Evolutionary conservation across 2,888 invertebrate species (phyloP).

Genomic region (Cecidostiba fungosa): DNA sequence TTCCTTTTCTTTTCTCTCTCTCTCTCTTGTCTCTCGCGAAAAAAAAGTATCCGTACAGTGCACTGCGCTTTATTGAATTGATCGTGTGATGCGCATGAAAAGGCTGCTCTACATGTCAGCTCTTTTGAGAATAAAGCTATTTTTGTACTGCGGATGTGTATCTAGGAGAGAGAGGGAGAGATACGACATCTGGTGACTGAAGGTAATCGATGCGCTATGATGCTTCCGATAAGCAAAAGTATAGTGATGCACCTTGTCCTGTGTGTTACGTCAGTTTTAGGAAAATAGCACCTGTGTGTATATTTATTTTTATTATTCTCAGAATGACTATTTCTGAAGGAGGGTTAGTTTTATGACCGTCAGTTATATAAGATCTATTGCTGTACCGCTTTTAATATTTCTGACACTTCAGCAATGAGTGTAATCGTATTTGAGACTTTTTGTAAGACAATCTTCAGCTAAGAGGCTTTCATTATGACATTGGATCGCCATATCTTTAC

Average conservation of each 20-base stretch:
- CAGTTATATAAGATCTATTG: neutral
- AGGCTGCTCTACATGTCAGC: neutral
- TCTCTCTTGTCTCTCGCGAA: neutral
- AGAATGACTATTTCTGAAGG: neutral
- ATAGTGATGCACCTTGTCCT: neutral
- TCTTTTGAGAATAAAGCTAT: conserved; percentile 1
- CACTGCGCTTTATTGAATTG: conserved; percentile 14
- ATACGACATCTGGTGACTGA: neutral
- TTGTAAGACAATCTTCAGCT: neutral
- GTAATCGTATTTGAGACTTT: neutral
- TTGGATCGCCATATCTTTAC: neutral
- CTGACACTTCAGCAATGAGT: neutral
- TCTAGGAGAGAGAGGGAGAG: neutral
- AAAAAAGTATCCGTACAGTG: neutral
- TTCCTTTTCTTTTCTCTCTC: neutral
- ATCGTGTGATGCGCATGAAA: neutral
- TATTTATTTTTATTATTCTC: neutral
- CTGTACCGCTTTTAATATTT: too few relatives aligned
- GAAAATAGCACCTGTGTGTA: neutral
- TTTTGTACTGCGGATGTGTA: neutral
- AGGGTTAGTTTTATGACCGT: neutral
- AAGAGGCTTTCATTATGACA: neutral
- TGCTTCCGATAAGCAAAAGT: conserved; percentile 19
- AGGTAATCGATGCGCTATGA: neutral
- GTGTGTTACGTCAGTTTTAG: neutral